Base-by-base conservation (phyloP, 2,113 vertebrate genomes). In the Irena cyanogastra region DNA sequence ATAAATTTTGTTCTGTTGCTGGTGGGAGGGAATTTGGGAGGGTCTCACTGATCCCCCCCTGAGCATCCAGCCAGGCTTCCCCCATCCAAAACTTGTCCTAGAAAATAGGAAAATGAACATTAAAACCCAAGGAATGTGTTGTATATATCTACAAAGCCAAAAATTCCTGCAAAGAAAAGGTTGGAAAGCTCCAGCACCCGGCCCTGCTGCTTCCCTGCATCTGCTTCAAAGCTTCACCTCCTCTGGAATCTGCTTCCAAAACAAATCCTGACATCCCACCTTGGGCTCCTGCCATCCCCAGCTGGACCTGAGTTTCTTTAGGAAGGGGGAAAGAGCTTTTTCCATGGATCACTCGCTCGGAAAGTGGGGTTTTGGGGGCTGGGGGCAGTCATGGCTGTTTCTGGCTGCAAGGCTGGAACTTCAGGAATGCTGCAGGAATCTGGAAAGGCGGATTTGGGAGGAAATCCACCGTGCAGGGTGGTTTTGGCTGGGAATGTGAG, bases 251-350 rank as follows among this genome's bases (percentile, higher is more conserved):
- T 0, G 7, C 7, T 57, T n/a, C 85, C 93, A 53, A 37, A 87
- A 28, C 13, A 68, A 68, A 85, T 26, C 16, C 4, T 0, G 6
- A 68, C 65, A n/a, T 88, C 82, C 79, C n/a, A 18, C 70, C 70
- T 79, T 71, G 82, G 94, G 91, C 44, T 93, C 69, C 78, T 54
- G 85, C 92, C 95, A 90, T 44, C 83, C 68, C 87, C 94, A 92
- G 82, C 88, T 82, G 82, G 56, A 22, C 7, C 57, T 6, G 61
- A 16, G 21, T 54, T 31, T 30, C 6, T 28, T 76, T 41, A 17
- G 47, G 17, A 56, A 41, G 27, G 13, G 37, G 33, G 13, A 21
- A 82, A 72, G 49, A 0, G 1, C 10, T 76, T 83, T 91, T 37
- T 79, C 39, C 41, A 22, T 3, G 18, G 71, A 35, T 52, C 23